Evolutionary conservation across 2,113 vertebrate genomes (phyloP).

Genomic region (Monopterus albus): DNA sequence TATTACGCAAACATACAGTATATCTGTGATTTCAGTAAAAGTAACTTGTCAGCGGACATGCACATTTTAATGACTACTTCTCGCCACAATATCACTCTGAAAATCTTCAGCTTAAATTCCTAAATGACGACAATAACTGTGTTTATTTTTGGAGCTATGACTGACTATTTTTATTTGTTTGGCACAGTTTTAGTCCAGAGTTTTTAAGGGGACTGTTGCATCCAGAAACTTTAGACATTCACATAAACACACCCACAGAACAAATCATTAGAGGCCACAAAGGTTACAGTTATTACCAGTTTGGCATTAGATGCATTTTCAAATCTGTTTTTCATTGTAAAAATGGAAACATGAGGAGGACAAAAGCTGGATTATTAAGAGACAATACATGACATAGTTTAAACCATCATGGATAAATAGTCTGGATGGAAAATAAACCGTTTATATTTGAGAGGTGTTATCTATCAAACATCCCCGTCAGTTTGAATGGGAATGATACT

Average conservation of each 20-base stretch:
- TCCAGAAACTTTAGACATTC: not conserved
- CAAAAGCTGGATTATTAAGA: not conserved
- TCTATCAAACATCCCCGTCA: conserved; percentile 5
- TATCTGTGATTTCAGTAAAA: too few relatives aligned
- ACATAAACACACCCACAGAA: not conserved
- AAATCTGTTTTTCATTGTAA: conserved; percentile 8
- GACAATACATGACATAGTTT: not conserved
- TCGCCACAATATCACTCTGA: not conserved
- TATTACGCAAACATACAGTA: too few relatives aligned
- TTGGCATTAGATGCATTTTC: not conserved
- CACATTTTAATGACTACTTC: too few relatives aligned
- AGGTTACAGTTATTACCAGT: not conserved
- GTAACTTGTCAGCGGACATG: too few relatives aligned
- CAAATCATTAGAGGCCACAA: not conserved
- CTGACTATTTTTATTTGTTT: too few relatives aligned
- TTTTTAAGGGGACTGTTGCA: not conserved
- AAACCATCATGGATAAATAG: conserved; percentile 16
- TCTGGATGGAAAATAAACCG: conserved; percentile 25
- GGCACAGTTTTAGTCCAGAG: not conserved
- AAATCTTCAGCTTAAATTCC: too few relatives aligned
- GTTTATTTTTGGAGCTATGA: too few relatives aligned
- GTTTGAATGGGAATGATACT: not conserved
- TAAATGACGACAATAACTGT: too few relatives aligned
- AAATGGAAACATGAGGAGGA: not conserved
- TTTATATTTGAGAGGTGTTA: conserved; percentile 25